Base-by-base conservation (phyloP, 1,140 invertebrate genomes). In the Drosophila pectinifera region DNA sequence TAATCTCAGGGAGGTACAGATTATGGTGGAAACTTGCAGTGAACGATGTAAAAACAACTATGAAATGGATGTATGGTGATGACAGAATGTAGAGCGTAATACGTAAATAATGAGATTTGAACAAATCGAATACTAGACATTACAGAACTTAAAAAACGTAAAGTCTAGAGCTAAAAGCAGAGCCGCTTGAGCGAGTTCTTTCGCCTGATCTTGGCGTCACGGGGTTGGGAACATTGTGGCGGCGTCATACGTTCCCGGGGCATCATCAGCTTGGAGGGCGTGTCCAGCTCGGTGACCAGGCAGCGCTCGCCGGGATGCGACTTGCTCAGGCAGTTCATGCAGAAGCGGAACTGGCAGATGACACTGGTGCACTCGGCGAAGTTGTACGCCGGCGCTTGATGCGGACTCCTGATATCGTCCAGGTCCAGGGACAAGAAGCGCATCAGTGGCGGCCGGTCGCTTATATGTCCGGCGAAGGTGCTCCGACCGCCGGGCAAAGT, bases 1-100 rank as follows among this genome's bases (percentile, higher is more conserved):
- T 88, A 88, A 88, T 88, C 85, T 88, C 84, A 73, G 57, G 68
- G 75, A 86, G 83, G 83, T 83, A 86, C 75, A 82, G 49, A 31
- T 16, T 54, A 53, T 43, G 28, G 48, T 11, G 16, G 36, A 59
- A 34, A 46, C 57, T 53, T 78, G 34, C 28, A 20, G 7, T 49
- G 22, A 57, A 75, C 58, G 39, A 55, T 70, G 46, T 57, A 75
- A 75, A 75, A 76, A 42, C 46, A 51, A 18, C 11, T 31, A 53
- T 67, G 39, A 43, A 31, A 3, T 31, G 46, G 28, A 67, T 51
- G 54, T 31, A 22, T 28, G 34, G 43, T 75, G 61, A 51, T 67
- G 73, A 63, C 57, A 64, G 59, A 45, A 75, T 65, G 45, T 24
- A 67, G 38, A 63, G 67, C 56, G 55, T 55, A 56, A 67, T 79